Conservation (phyloP, 2,797 vertebrate species). For the Dallia pectoralis region DNA sequence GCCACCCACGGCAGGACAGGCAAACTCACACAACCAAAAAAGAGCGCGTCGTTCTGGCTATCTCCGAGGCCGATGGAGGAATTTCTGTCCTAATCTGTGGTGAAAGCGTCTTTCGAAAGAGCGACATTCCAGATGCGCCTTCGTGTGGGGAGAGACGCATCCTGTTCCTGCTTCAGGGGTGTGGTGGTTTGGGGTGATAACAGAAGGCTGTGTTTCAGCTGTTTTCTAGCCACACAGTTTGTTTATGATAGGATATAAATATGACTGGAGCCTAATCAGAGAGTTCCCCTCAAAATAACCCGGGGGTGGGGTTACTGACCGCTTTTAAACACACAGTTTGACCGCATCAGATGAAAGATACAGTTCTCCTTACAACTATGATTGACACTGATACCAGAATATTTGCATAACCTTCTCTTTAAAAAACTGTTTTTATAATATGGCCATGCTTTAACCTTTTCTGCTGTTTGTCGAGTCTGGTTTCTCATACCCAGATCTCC, state of each 20-base stretch:
- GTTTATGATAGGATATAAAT: slow-evolving; percentile 23
- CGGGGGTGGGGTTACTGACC: background rate
- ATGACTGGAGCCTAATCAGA: slow-evolving; percentile 31
- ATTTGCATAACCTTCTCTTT: slow-evolving; percentile 14
- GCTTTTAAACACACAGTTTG: background rate
- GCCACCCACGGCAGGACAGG: slow-evolving; percentile 48
- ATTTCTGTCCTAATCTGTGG: slow-evolving; percentile 46
- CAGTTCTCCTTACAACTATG: background rate
- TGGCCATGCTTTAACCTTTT: slow-evolving; percentile 28
- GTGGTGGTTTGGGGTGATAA: slow-evolving; percentile 15
- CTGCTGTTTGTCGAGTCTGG: slow-evolving; percentile 10
- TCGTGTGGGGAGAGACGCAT: slow-evolving; percentile 35
- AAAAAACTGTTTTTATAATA: background rate
- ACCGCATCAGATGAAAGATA: background rate
- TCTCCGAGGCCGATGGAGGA: slow-evolving; percentile 36
- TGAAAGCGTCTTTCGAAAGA: slow-evolving; percentile 49
- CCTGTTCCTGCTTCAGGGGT: background rate
- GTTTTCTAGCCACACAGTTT: slow-evolving; percentile 16
- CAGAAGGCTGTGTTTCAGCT: slow-evolving; percentile 54
- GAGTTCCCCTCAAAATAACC: slow-evolving; percentile 21
- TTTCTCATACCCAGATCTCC: slow-evolving; percentile 61
- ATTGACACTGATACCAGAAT: background rate
- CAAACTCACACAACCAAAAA: slow-evolving; percentile 58
- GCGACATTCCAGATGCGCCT: slow-evolving; percentile 53
- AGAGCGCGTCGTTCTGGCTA: slow-evolving; percentile 61